Evolutionary conservation across 2,113 vertebrate species (phyloP).

Genomic region (Delphinapterus leucas): DNA sequence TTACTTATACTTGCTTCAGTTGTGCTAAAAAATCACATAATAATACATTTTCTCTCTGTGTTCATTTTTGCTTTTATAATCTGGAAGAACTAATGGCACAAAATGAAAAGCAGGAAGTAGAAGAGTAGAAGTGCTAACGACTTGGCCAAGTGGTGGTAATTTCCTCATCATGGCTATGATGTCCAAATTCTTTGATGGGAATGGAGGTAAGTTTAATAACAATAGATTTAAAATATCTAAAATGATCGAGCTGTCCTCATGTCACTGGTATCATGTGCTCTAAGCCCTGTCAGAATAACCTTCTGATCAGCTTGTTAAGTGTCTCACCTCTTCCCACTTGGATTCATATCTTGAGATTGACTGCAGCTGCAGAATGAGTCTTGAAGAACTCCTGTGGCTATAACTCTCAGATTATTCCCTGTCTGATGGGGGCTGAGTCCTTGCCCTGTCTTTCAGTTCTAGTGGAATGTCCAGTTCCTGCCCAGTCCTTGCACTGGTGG

Average conservation of each 20-base stretch:
- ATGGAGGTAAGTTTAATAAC: not conserved
- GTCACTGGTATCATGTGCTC: not conserved
- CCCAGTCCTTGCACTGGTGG: not conserved
- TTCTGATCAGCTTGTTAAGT: not conserved
- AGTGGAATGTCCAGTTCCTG: not conserved
- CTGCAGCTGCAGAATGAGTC: not conserved
- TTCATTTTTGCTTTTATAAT: not conserved
- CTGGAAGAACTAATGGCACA: not conserved
- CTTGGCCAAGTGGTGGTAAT: not conserved
- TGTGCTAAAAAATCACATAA: not conserved
- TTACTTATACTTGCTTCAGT: not conserved
- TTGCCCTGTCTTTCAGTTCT: not conserved
- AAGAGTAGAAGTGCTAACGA: not conserved
- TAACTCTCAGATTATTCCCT: not conserved
- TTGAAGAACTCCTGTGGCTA: not conserved
- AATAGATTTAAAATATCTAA: not conserved
- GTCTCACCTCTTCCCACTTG: not conserved
- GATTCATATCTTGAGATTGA: not conserved
- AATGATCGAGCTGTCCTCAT: not conserved
- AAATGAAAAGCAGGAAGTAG: not conserved
- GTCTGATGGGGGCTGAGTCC: not conserved
- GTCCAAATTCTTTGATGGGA: not conserved
- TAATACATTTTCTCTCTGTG: not conserved
- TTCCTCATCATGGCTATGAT: not conserved
- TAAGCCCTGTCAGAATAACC: not conserved